Evolutionary conservation across 1,140 invertebrate genomes (phyloP).

Genomic region (Tetramorium parvispinum): DNA sequence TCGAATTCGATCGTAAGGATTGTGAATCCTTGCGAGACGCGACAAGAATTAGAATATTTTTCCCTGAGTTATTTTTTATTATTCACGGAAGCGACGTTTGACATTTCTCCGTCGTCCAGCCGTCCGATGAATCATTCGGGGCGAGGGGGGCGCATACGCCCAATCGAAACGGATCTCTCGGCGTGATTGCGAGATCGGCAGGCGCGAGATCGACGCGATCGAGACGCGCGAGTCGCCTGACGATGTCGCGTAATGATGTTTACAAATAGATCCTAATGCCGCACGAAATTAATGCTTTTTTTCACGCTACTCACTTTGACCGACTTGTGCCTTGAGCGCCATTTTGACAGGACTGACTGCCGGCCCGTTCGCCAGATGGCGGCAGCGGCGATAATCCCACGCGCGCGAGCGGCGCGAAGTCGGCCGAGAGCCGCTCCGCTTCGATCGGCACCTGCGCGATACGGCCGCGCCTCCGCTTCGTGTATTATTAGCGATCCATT

Average conservation of each 20-base stretch:
- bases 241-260: neutral
- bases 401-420: conserved; percentile 8
- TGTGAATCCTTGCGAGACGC: neutral
- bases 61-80: neutral
- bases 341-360: conserved; percentile 84
- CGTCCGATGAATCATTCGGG: conserved; percentile 74
- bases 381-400: neutral
- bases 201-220: neutral
- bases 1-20: neutral
- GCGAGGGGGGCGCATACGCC: conserved; percentile 63
- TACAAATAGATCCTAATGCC: conserved; percentile 15
- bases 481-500: neutral
- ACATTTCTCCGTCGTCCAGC: conserved; percentile 60
- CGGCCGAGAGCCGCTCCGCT: neutral
- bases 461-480: neutral
- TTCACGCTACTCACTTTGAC: conserved; percentile 86
- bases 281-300: conserved; percentile 77
- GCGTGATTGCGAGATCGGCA: conserved; percentile 1
- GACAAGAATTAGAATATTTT: neutral
- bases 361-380: conserved; percentile 63
- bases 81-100: too few species aligned
- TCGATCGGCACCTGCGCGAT: conserved; percentile 44
- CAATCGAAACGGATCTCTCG: conserved; percentile 79
- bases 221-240: neutral
- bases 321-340: conserved; percentile 87